phyloP scores from a whole-genome alignment of 2,888 invertebrate species.

The Therioaphis trifolii region DNA sequence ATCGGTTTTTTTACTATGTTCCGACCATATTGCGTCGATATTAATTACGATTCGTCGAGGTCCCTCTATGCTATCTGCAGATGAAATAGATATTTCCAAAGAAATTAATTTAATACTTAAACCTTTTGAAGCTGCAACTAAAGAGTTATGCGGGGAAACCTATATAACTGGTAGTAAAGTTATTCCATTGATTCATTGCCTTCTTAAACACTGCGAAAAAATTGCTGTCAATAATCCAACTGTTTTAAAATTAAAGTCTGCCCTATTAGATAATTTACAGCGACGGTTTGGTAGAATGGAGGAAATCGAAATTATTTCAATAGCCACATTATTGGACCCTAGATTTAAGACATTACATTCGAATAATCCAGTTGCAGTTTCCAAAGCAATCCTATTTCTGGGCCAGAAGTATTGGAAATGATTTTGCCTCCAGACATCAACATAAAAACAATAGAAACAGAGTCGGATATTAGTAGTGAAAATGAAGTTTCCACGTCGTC shows the following conservation, averaged over 20 bases:
- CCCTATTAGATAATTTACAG: background rate
- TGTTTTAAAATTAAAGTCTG: background rate
- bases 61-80: background rate
- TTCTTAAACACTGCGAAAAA: conserved; percentile 7
- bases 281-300: conserved; percentile 29
- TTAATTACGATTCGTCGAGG: background rate
- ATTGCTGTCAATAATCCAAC: background rate
- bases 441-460: too few species aligned
- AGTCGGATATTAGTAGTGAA: too few species aligned
- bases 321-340: conserved; percentile 17
- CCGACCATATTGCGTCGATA: background rate
- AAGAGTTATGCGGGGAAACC: background rate
- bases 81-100: background rate
- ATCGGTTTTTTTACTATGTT: conserved; percentile 1
- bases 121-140: background rate
- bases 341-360: background rate
- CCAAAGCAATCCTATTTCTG: background rate
- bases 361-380: background rate
- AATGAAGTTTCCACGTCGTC: background rate
- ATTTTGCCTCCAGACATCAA: too few species aligned
- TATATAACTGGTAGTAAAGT: conserved; percentile 2
- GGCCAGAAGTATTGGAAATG: too few species aligned
- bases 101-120: background rate
- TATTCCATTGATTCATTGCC: background rate
- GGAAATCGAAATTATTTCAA: conserved; percentile 1